A percentile compares a stretch with the other conserved stretches of the same genome.
These are phyloP conservation scores for Hydropotes inermis DNA, from an alignment of 2,113 vertebrate species.

Conservation along the genomic window DNA sequence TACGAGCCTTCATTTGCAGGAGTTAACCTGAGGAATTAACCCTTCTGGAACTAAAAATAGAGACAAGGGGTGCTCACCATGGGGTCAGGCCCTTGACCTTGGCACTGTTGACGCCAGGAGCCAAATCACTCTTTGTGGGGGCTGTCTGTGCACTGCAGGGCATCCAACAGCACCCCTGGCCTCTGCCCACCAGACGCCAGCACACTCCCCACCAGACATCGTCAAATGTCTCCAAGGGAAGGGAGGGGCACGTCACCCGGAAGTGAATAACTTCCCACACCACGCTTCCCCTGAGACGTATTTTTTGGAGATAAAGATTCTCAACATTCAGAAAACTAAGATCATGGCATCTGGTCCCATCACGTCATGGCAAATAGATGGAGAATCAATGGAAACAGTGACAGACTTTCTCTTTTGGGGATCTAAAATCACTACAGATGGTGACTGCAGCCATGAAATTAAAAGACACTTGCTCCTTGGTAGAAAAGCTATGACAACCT, in stretches of 20 bases:
- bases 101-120: background rate
- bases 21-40: background rate
- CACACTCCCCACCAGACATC: background rate
- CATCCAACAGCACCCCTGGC: background rate
- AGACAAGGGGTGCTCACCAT: background rate
- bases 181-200: background rate
- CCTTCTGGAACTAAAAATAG: background rate
- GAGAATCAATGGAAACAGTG: background rate
- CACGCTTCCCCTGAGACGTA: background rate
- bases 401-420: background rate
- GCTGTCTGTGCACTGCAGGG: background rate
- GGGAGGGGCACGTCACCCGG: rapidly evolving
- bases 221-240: background rate
- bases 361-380: background rate
- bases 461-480: background rate
- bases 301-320: background rate
- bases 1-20: background rate
- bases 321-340: background rate
- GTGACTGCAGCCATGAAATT: background rate
- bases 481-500: background rate
- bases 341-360: background rate
- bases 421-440: background rate
- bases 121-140: background rate
- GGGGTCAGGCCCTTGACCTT: background rate
- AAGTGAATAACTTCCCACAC: background rate